Percentiles rank a stretch among this genome's conserved stretches.
These are phyloP conservation scores for Tipula lateralis DNA, from an alignment of 2,888 invertebrate species.

Conservation along the genomic window DNA sequence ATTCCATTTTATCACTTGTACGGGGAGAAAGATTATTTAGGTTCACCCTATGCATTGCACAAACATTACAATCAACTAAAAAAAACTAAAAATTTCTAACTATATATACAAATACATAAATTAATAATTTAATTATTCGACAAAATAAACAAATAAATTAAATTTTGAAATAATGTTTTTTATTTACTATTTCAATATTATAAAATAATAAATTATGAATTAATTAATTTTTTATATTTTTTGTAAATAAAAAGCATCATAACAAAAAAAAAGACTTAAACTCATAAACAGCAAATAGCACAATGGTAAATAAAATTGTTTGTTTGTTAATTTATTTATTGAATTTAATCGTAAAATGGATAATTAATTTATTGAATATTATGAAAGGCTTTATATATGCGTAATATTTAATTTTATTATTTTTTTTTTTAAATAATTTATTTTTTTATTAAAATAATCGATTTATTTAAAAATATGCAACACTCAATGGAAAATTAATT, in stretches of 20 bases:
- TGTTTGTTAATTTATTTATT: constrained; percentile 9
- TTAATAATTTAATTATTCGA: neutral
- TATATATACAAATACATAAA: too few species aligned
- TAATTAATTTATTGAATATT: neutral
- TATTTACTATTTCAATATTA: neutral
- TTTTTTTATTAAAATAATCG: too few species aligned
- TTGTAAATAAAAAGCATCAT: neutral
- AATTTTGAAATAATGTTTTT: neutral
- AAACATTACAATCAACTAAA: too few species aligned
- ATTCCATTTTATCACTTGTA: too few species aligned
- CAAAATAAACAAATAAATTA: neutral
- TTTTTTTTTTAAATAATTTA: neutral
- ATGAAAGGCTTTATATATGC: neutral
- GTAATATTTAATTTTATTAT: neutral
- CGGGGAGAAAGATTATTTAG: too few species aligned
- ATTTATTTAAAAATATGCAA: too few species aligned
- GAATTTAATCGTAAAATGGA: constrained; percentile 1
- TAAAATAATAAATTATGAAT: neutral
- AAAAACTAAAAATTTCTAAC: too few species aligned
- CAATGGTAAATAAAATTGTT: neutral
- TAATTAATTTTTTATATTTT: neutral
- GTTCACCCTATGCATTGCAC: too few species aligned
- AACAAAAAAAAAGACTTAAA: neutral
- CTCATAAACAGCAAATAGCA: neutral
- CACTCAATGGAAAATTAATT: neutral